A percentile compares a stretch with the other conserved stretches of the same genome.
These are phyloP conservation scores for Lucinisca nassula DNA, from an alignment of 2,888 invertebrate genomes.

Conservation along the genomic window DNA sequence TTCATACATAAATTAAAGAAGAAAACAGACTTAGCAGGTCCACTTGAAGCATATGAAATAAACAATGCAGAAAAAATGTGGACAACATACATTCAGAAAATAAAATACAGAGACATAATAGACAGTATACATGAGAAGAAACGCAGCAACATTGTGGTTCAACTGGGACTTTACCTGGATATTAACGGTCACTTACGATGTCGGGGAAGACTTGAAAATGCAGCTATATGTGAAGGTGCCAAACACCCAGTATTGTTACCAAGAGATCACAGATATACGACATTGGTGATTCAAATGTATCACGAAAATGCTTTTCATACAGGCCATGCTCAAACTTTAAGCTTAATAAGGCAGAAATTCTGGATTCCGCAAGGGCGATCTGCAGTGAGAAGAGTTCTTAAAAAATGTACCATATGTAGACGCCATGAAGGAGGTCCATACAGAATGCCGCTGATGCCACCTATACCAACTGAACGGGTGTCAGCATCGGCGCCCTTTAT, in stretches of 20 bases:
- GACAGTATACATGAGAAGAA: neutral
- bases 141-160: neutral
- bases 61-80: neutral
- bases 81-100: neutral
- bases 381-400: neutral
- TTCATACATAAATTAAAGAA: neutral
- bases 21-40: neutral
- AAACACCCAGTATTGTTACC: neutral
- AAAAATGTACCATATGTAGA: neutral
- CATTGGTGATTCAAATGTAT: neutral
- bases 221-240: neutral
- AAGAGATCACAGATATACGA: slow-evolving; percentile 1
- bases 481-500: too few relatives aligned
- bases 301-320: neutral
- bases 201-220: neutral
- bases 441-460: neutral
- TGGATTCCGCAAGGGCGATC: neutral
- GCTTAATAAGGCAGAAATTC: neutral
- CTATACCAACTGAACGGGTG: too few relatives aligned
- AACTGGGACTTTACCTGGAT: too few relatives aligned
- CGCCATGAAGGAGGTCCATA: neutral
- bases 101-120: neutral
- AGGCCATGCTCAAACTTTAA: neutral
- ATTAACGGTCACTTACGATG: neutral
- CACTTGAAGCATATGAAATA: neutral